Conservation (phyloP, 2,888 invertebrate genomes). For the Yponomeuta cagnagella region DNA sequence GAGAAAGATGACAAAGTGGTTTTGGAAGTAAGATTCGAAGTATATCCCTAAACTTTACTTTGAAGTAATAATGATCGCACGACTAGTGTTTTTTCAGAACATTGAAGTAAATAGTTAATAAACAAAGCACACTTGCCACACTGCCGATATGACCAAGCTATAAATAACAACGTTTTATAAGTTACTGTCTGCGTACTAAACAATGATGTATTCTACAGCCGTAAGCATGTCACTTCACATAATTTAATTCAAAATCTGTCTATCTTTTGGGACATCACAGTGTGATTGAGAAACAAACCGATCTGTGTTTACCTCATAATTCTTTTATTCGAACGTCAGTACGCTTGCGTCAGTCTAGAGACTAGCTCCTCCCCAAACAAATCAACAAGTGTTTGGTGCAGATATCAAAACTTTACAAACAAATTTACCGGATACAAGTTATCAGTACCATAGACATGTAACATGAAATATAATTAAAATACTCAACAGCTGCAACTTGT, state of each 20-base stretch:
- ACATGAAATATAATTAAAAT: neutral
- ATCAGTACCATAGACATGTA: neutral
- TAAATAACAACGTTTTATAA: neutral
- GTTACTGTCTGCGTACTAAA: constrained; percentile 26
- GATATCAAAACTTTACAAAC: constrained; percentile 14
- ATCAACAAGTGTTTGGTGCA: constrained; percentile 48
- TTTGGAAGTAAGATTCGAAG: neutral
- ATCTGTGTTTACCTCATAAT: neutral
- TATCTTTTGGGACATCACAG: constrained; percentile 44
- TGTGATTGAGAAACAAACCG: constrained; percentile 8
- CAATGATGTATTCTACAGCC: constrained; percentile 41
- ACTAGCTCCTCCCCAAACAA: constrained; percentile 47
- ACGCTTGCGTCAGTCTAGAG: constrained; percentile 22
- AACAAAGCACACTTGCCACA: neutral
- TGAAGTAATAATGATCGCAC: neutral
- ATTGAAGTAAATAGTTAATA: neutral
- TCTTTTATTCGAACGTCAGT: constrained; percentile 47
- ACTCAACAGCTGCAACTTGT: neutral
- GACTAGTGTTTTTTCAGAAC: neutral
- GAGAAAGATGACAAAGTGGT: neutral
- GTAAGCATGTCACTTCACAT: constrained; percentile 21
- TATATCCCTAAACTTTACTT: neutral
- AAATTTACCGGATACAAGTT: neutral
- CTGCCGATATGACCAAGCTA: neutral
- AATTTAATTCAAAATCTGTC: constrained; percentile 10